Conservation (phyloP, 2,113 vertebrate genomes). For the Pygoscelis antarcticus region DNA sequence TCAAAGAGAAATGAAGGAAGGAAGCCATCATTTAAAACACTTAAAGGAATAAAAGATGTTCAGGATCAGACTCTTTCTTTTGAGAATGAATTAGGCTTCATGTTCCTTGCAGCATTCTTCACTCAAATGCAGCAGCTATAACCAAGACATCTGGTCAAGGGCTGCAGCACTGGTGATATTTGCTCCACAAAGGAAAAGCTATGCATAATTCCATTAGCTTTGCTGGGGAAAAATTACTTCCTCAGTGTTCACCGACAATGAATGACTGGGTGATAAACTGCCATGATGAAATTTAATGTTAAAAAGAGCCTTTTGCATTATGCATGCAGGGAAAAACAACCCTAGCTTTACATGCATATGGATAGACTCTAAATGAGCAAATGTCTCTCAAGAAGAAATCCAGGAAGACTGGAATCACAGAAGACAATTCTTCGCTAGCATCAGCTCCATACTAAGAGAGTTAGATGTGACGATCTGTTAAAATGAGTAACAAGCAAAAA, state of each 20-base stretch:
- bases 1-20: conserved; percentile 58
- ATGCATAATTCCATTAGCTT: conserved; percentile 1
- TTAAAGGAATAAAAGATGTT: conserved; percentile 43
- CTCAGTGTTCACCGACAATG: background rate
- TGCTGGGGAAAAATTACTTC: conserved; percentile 3
- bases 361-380: background rate
- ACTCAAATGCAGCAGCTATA: background rate
- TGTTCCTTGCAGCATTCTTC: conserved; percentile 17
- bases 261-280: conserved; percentile 3
- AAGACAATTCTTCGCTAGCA: background rate
- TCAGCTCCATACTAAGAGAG: background rate
- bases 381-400: background rate
- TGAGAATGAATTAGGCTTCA: background rate
- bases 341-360: background rate
- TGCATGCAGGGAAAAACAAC: background rate
- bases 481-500: background rate
- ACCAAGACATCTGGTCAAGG: conserved; percentile 49
- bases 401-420: background rate
- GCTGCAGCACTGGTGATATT: background rate
- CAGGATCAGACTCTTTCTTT: background rate
- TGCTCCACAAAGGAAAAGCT: background rate
- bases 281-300: background rate
- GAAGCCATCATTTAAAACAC: conserved; percentile 37
- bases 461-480: background rate
- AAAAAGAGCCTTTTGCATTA: conserved; percentile 8